phyloP scores from a whole-genome alignment of 64 coral and sea anemone genomes.

The Cladopsammia gracilis region DNA sequence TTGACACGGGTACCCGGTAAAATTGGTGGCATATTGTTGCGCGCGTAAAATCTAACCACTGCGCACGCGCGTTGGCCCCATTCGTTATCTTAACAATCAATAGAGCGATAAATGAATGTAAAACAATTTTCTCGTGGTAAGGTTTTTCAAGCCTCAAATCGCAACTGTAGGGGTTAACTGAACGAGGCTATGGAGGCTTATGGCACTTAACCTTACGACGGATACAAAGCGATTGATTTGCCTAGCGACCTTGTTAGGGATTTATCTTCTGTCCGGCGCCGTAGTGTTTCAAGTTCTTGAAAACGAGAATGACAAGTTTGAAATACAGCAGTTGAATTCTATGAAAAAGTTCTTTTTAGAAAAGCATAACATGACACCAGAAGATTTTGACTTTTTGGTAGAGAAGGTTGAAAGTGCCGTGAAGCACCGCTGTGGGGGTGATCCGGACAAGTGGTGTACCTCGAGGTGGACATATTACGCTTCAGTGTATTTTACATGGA shows the following conservation, averaged over 20 bases:
- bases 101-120: background rate
- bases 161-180: background rate
- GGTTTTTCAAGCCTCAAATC: background rate
- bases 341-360: constrained; percentile 65
- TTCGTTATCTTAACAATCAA: background rate
- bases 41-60: background rate
- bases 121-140: background rate
- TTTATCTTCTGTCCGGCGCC: constrained; percentile 88
- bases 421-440: constrained; percentile 81
- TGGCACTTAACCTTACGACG: constrained; percentile 74
- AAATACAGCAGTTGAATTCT: constrained; percentile 80
- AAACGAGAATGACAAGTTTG: constrained; percentile 84
- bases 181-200: constrained; percentile 82
- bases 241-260: constrained; percentile 69
- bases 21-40: constrained; percentile 34
- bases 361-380: constrained; percentile 82
- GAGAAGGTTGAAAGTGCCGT: constrained; percentile 79
- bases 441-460: constrained; percentile 84
- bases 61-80: background rate
- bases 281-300: constrained; percentile 91
- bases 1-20: constrained; percentile 13
- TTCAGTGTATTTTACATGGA: constrained; percentile 92
- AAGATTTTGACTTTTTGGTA: constrained; percentile 81
- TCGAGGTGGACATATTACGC: constrained; percentile 94
- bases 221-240: constrained; percentile 88